These are phyloP conservation scores for Acipenser ruthenus DNA, from an alignment of 2,797 vertebrate genomes.

Conservation along the genomic window DNA sequence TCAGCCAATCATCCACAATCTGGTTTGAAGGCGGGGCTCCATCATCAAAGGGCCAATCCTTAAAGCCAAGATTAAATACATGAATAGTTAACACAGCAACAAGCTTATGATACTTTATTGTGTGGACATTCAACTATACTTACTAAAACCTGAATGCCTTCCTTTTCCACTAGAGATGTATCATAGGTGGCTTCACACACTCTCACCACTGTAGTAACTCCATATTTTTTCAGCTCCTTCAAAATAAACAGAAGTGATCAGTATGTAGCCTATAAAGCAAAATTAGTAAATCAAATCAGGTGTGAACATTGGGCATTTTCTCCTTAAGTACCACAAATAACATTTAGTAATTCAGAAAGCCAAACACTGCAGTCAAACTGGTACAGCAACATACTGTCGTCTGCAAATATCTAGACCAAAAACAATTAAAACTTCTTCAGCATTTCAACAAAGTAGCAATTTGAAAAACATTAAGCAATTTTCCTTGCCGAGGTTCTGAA, in stretches of 20 bases:
- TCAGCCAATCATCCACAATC: slow-evolving; percentile 82
- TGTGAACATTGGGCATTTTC: neutral
- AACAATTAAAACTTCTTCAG: too few relatives aligned
- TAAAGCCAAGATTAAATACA: neutral
- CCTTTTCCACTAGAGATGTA: slow-evolving; percentile 73
- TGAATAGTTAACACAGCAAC: neutral
- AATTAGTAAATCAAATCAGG: neutral
- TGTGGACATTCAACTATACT: slow-evolving; percentile 29
- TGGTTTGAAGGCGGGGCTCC: slow-evolving; percentile 78
- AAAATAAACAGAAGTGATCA: neutral
- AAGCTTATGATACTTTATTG: slow-evolving; percentile 14
- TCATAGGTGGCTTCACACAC: slow-evolving; percentile 81
- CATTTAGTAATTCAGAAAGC: neutral
- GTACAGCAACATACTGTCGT: neutral
- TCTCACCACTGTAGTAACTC: slow-evolving; percentile 73
- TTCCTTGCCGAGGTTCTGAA: too few relatives aligned
- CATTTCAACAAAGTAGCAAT: too few relatives aligned
- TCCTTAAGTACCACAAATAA: too few relatives aligned
- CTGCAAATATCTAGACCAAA: neutral
- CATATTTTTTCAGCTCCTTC: slow-evolving; percentile 76
- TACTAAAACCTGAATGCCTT: slow-evolving; percentile 77
- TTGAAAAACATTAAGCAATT: too few relatives aligned
- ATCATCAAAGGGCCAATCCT: slow-evolving; percentile 86
- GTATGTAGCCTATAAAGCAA: neutral
- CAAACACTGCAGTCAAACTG: neutral